Evolutionary conservation across 2,113 vertebrate species (phyloP).

Genomic region (Saccopteryx bilineata): DNA sequence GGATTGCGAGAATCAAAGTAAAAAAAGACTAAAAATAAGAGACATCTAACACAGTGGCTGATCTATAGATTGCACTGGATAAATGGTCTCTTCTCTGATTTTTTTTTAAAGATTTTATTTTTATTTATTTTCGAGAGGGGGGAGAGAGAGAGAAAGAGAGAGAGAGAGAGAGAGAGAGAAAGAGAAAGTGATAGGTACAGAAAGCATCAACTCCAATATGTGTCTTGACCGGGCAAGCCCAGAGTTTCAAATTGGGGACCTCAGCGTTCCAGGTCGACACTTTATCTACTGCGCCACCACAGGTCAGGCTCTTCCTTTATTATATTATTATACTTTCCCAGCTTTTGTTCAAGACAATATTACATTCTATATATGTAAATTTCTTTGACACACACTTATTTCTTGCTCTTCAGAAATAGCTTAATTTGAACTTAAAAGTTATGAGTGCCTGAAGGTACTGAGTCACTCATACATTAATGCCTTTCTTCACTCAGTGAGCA

Average conservation of each 20-base stretch:
- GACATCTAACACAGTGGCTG: background rate
- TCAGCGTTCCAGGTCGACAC: too few species aligned
- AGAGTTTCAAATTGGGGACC: too few species aligned
- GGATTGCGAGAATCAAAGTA: background rate
- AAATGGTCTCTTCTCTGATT: constrained; percentile 19
- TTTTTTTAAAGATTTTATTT: background rate
- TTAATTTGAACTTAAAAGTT: background rate
- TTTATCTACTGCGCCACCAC: too few species aligned
- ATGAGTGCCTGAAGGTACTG: background rate
- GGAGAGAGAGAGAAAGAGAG: too few species aligned
- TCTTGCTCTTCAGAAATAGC: background rate
- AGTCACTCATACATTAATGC: background rate
- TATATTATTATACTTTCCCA: background rate
- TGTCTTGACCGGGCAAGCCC: too few species aligned
- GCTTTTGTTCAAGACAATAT: constrained; percentile 30
- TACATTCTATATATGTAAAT: background rate
- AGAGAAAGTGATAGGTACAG: too few species aligned
- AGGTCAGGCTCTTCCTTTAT: too few species aligned
- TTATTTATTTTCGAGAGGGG: too few species aligned
- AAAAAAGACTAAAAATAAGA: background rate
- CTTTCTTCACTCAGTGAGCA: background rate
- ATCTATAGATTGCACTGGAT: background rate
- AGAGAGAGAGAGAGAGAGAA: too few species aligned
- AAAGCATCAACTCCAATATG: too few species aligned
- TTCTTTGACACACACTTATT: background rate